Conservation (phyloP, 1,140 invertebrate species). For the Zaprionus camerounensis region DNA sequence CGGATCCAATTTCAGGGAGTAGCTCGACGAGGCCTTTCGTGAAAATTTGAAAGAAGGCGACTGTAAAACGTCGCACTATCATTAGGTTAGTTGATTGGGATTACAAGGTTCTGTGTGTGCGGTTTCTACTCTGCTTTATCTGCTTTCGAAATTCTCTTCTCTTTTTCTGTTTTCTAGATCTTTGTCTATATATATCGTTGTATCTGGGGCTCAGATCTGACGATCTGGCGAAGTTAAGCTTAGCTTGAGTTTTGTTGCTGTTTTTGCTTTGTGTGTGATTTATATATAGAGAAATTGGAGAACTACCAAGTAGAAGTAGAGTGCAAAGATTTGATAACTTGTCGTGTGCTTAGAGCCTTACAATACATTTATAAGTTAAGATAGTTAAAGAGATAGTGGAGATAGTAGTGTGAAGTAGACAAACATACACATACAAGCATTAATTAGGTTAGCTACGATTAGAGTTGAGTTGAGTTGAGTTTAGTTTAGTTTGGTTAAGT, state of each 20-base stretch:
- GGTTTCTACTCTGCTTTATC: constrained; percentile 62
- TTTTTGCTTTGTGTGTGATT: constrained; percentile 43
- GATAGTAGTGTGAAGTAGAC: constrained; percentile 41
- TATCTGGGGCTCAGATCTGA: constrained; percentile 19
- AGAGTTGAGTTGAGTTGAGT: constrained; percentile 7
- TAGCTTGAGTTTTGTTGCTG: constrained; percentile 8
- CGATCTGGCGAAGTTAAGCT: constrained; percentile 29
- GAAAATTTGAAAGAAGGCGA: constrained; percentile 98
- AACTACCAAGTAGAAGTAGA: constrained; percentile 35
- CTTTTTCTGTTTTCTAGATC: constrained; percentile 32
- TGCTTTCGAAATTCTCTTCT: constrained; percentile 47
- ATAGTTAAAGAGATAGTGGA: constrained; percentile 28
- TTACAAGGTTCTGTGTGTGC: constrained; percentile 84
- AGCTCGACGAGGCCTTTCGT: constrained; percentile 97
- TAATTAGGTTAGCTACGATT: constrained; percentile 26
- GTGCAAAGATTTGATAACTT: constrained; percentile 41
- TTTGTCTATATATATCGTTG: not conserved
- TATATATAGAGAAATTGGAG: constrained; percentile 22
- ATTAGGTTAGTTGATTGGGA: constrained; percentile 85
- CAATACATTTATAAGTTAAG: constrained; percentile 32
- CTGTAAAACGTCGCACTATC: constrained; percentile 90
- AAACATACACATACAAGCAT: constrained; percentile 56
- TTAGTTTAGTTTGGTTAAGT: constrained; percentile 15
- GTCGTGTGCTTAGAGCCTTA: constrained; percentile 36
- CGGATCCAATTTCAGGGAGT: constrained; percentile 96